Conservation (phyloP, 2,888 invertebrate genomes). For the Orthosia gothica region DNA sequence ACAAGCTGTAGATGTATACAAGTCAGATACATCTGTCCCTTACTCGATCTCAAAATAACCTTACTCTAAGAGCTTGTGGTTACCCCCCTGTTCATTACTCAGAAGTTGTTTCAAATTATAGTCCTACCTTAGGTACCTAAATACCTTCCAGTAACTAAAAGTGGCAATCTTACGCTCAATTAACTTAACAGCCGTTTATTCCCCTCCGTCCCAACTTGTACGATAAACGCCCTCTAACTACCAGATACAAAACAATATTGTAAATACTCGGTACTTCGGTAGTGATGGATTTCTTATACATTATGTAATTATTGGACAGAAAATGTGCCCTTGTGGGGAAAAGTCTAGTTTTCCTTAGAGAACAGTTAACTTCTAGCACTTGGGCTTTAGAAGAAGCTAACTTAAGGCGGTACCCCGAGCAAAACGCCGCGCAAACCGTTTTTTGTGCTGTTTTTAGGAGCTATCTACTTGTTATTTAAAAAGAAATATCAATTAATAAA, state of each 20-base stretch:
- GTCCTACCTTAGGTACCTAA: neutral
- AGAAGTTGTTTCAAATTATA: conserved; percentile 6
- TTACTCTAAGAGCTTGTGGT: no score
- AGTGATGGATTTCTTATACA: conserved; percentile 25
- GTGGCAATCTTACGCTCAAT: conserved; percentile 47
- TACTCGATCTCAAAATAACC: no score
- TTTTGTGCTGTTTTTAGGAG: no score
- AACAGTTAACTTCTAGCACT: neutral
- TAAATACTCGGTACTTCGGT: conserved; percentile 34
- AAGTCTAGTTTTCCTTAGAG: conserved; percentile 1
- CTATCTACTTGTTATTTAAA: no score
- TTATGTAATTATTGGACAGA: neutral
- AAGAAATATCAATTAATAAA: no score
- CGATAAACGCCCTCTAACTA: conserved; percentile 13
- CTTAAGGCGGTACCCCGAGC: no score
- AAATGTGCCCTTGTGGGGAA: neutral
- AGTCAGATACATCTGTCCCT: no score
- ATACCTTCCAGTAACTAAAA: conserved; percentile 3
- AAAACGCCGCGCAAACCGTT: no score
- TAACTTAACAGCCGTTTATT: conserved; percentile 41
- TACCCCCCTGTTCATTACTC: neutral
- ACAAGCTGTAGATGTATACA: no score
- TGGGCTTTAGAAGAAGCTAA: neutral
- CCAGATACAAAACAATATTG: conserved; percentile 19
- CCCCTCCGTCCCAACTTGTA: conserved; percentile 31